Evolutionary conservation across 2,888 invertebrate genomes (phyloP), one percentile per base, ranked within the genome.

Genomic region (Phorcus lineatus): DNA sequence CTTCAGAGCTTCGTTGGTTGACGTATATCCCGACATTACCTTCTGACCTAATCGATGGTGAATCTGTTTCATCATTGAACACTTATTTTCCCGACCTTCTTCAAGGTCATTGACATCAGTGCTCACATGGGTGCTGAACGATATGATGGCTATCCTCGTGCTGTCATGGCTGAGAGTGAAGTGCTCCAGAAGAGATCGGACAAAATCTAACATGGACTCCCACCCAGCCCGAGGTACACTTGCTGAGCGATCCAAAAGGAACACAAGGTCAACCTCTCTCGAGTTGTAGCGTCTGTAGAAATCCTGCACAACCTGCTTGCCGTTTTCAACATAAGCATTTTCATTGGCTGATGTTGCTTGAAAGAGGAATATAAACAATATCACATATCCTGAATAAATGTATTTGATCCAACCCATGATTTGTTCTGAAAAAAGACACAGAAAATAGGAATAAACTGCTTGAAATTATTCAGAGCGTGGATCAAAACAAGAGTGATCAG

Each of bases 131-230:
- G 89, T 86, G 75, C 86, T 81, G 85, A 82, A 86, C 2, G 85
- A 85, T 22, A 88, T 82, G 17, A 88, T 80, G n/a, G 89, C 86
- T 7, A 89, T 87, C 17, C 89, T 79, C 7, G 89, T 88, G 79
- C 86, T 86, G 74, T 85, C 76, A 17, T 79, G 74, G 66, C 86
- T 85, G 6, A 89, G 84, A 2, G 88, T 88, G 80, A 89, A 89
- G 79, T 87, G 86, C 77, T 87, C 87, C 19, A 89, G 85, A 31
- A 88, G 54, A 31, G 85, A 84, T 55, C 82, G 80, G 9, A 86
- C 81, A 80, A 89, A 89, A n/a, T 82, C 79, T 9, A 88, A 28
- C 79, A 86, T 86, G 55, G 86, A 80, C 31, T 78, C 57, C 89
- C 89, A 89, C 31, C 87, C 87, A 53, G 79, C 54, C 0, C 36